Base-by-base conservation (phyloP, 2,113 vertebrate genomes). In the Ammodytes dubius region DNA sequence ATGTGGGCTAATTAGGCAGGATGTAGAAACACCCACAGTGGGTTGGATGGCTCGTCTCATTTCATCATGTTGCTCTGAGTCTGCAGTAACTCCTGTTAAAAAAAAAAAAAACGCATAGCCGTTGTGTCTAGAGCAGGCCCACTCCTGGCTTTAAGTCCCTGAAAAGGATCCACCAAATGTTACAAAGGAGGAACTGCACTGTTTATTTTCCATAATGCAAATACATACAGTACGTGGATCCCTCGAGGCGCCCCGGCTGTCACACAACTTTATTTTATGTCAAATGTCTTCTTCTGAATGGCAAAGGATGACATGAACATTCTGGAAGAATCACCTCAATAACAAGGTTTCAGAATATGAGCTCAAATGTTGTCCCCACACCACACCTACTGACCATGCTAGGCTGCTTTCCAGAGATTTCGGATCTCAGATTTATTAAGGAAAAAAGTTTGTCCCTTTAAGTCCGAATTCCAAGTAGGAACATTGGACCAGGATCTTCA, bases 61-160 rank as follows among this genome's bases (percentile, higher is more conserved):
- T 69, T 69, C 64, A 66, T 88, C 70, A 68, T 75, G 59, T 70
- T 60, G n/a, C n/a, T n/a, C n/a, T n/a, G 74, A 82, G 82, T 27
- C 45, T 85, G 84, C 88, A 72, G 74, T 74, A 57, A 7, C 63
- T 74, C 6, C 68, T 49, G 49, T 35, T 74, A 42, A 40, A 46
- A 14, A 49, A 46, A 60, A 19, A 27, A 27, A 27, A 27, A 27
- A 27, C 27, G 56, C 35, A 72, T 13, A 61, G n/a, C 52, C 67
- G 71, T 40, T 27, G 27, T 66, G 78, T 87, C 50, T 54, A 39
- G 17, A 19, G 46, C 63, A 79, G 77, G 78, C 75, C 74, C 81
- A 60, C 75, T 69, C 64, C 78, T 81, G 60, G 42, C 64, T 74
- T 81, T 77, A 27, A 27, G 86, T 82, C 72, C 50, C 82, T 1